Evolutionary conservation across 2,113 vertebrate species (phyloP), one percentile per base, ranked within the genome.

Genomic region (Artemisiospiza belli): DNA sequence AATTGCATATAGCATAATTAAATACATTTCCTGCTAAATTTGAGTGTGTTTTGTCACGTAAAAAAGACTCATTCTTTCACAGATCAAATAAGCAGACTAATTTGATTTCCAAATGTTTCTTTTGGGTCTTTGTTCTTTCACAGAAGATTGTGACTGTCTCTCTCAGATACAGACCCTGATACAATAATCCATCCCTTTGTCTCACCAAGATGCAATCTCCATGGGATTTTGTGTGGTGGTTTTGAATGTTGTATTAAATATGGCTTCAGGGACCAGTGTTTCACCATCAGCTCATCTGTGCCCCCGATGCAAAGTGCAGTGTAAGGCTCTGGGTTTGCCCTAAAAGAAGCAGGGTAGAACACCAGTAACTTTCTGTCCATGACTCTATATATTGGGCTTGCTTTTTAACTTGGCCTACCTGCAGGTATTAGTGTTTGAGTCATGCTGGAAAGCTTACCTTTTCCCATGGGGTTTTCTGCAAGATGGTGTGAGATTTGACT

Each of bases 1-100:
- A 89, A 57, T 90, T 91, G 66, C 55, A 83, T 95, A 49, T 68
- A 72, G 2, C 5, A 52, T 89, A 91, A 91, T 89, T 95, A 89
- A 83, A 94, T 64, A 79, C 3, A 61, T 81, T 86, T 84, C 28
- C 69, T 51, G 44, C 25, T 80, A 83, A 85, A 91, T 87, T 57
- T 85, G 22, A 37, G 11, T 61, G 13, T 39, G 9, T 51, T 94
- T 92, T 95, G 41, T 82, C 47, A 46, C 62, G 17, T 63, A 84
- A 58, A 89, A 94, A 76, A 70, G 25, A 35, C 5, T 21, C 23
- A 43, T 2, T 24, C 21, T 41, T 89, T 49, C 35, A 44, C 43
- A 55, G 35, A 41, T 73, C 19, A 51, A 81, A 77, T 63, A 80
- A 92, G 58, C 3, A 15, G 15, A 15, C 11, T 49, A 22, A 49